Conservation (phyloP, 2,888 invertebrate species). For the Toxonevra muliebris region DNA sequence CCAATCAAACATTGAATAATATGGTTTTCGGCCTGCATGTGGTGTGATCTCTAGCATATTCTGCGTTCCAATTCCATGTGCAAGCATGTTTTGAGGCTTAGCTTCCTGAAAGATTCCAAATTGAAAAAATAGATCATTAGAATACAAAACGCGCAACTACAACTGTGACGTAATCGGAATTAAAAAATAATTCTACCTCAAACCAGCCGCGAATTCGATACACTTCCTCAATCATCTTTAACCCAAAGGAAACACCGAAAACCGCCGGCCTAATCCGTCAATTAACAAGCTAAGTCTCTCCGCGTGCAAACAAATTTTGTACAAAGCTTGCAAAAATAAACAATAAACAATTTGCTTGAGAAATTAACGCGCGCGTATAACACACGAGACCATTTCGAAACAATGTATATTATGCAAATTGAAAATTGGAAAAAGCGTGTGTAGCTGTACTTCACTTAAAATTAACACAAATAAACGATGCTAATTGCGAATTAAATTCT, state of each 20-base stretch:
- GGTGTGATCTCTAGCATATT: slow-evolving; percentile 69
- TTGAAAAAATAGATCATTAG: not conserved
- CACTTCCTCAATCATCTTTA: slow-evolving; percentile 45
- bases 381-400: no score
- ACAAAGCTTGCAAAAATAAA: slow-evolving; percentile 3
- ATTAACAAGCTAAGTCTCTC: not conserved
- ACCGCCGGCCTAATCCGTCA: no score
- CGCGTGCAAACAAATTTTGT: not conserved
- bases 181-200: slow-evolving; percentile 51
- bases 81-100: slow-evolving; percentile 51
- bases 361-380: no score
- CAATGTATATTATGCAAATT: no score
- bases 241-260: not conserved
- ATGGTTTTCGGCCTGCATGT: slow-evolving; percentile 70
- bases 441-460: no score
- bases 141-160: slow-evolving; percentile 7
- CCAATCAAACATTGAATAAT: slow-evolving; percentile 68
- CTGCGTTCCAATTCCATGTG: slow-evolving; percentile 66
- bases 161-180: slow-evolving; percentile 31
- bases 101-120: slow-evolving; percentile 50
- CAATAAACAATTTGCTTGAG: no score
- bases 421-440: no score
- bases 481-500: no score
- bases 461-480: no score
- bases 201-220: slow-evolving; percentile 63